phyloP scores from a whole-genome alignment of 1,140 invertebrate genomes.

The Zaprionus inermis region DNA sequence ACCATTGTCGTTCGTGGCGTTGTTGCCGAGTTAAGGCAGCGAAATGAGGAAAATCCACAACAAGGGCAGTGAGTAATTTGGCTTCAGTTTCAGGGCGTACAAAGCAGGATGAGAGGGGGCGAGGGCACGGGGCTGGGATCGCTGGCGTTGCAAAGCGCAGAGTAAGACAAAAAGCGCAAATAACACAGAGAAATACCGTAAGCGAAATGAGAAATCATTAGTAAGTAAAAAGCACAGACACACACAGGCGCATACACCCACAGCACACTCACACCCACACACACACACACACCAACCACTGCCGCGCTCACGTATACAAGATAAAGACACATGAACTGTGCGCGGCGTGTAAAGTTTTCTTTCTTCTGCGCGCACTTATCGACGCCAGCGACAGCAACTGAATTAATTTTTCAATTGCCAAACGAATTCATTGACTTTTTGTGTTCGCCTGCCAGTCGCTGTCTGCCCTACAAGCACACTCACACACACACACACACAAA shows the following conservation, averaged over 20 bases:
- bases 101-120: not conserved
- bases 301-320: conserved; percentile 25
- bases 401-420: conserved; percentile 83
- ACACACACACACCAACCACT: conserved; percentile 6
- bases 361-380: conserved; percentile 63
- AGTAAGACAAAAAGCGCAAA: conserved; percentile 79
- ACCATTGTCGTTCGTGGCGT: conserved; percentile 7
- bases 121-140: not conserved
- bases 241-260: conserved; percentile 31
- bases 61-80: conserved; percentile 79
- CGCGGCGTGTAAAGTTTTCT: conserved; percentile 73
- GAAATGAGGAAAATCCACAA: conserved; percentile 76
- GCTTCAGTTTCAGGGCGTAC: conserved; percentile 47
- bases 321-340: conserved; percentile 75
- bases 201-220: conserved; percentile 83
- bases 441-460: conserved; percentile 56
- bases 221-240: conserved; percentile 72
- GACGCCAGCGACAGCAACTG: conserved; percentile 76
- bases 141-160: conserved; percentile 57
- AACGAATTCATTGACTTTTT: conserved; percentile 84
- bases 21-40: conserved; percentile 18
- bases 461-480: conserved; percentile 19
- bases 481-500: conserved; percentile 2
- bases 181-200: conserved; percentile 73
- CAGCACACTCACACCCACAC: conserved; percentile 15